Base-by-base conservation (phyloP, 2,888 invertebrate genomes). In the Watsonalla cultraria region DNA sequence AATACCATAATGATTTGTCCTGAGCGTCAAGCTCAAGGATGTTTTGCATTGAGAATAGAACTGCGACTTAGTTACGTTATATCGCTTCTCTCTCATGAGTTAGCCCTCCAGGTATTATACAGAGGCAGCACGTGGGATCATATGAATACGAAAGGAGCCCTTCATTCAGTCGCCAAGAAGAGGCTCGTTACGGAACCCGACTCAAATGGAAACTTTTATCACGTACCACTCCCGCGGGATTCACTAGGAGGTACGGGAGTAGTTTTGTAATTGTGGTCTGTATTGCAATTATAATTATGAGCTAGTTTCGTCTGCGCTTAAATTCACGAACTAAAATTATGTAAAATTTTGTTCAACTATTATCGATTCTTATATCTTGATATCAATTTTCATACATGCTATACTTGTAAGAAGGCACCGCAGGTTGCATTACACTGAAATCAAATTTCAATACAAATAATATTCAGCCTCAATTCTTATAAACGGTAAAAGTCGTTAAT, bases 131-230 rank as follows among this genome's bases (percentile, higher is more conserved):
- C 73, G 66, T 65, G 72, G 71, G 68, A 78, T 74, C 80, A 72
- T 74, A 87, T 87, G 86, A 85, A 88, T 88, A 86, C 81, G 73
- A 76, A 78, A 80, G 74, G 78, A 78, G 70, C 74, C 76, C 84
- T 81, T 80, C 82, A 84, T 86, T 86, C 86, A 86, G 66, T 61
- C 62, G 52, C 69, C 69, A 71, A 78, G 76, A 76, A 81, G 82
- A 69, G 73, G 65, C 78, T 86, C 85, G 82, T 84, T 85, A 85
- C 76, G 74, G 72, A 68, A 71, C 76, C 68, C 61, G 69, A 61
- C 67, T 76, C 77, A 76, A 84, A 85, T 81, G 77, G 83, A 79
- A 78, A 73, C 75, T 77, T 78, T 83, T 76, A 80, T 75, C 70
- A 66, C 48, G 60, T 54, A 52, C 49, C 34, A 13, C 49, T 15